Percentiles rank a stretch among this genome's conserved stretches.
Conservation (phyloP, 1,140 invertebrate genomes). For the Platyscapa corneri region DNA sequence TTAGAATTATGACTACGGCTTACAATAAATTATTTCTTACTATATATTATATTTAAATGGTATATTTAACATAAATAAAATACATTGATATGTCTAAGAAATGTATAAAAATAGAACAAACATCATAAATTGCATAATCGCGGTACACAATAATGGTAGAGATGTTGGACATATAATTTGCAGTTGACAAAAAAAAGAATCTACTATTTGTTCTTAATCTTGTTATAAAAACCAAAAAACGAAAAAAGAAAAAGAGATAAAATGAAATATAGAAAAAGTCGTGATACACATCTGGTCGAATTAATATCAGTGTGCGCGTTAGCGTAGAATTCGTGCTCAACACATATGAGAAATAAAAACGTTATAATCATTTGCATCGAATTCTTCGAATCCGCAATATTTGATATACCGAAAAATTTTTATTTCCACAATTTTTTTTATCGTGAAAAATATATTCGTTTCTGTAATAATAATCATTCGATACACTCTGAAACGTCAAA, state of each 20-base stretch:
- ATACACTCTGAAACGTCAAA: conserved; percentile 23
- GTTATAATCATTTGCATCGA: conserved; percentile 37
- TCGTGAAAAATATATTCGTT: conserved; percentile 60
- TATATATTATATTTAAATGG: too few relatives aligned
- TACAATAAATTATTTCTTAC: too few relatives aligned
- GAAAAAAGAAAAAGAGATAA: not conserved
- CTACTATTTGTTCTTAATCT: conserved; percentile 45
- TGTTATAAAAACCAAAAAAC: conserved; percentile 40
- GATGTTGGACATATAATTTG: conserved; percentile 38
- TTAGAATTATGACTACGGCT: too few relatives aligned
- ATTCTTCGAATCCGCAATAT: conserved; percentile 44
- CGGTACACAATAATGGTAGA: conserved; percentile 34
- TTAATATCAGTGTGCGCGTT: conserved; percentile 24
- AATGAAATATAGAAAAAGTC: conserved; percentile 3
- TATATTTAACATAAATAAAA: not conserved
- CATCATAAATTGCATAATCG: conserved; percentile 26
- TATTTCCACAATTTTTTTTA: conserved; percentile 34
- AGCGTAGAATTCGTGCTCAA: conserved; percentile 1
- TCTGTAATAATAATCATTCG: conserved; percentile 46
- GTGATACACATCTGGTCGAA: conserved; percentile 43
- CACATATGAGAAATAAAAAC: conserved; percentile 31
- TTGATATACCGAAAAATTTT: conserved; percentile 3
- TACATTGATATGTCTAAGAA: not conserved
- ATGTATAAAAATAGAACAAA: conserved; percentile 10
- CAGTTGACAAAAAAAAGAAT: conserved; percentile 44